Percentiles rank a stretch among this genome's conserved stretches.
Conservation (phyloP, 2,888 invertebrate genomes). For the Eupithecia abbreviata region DNA sequence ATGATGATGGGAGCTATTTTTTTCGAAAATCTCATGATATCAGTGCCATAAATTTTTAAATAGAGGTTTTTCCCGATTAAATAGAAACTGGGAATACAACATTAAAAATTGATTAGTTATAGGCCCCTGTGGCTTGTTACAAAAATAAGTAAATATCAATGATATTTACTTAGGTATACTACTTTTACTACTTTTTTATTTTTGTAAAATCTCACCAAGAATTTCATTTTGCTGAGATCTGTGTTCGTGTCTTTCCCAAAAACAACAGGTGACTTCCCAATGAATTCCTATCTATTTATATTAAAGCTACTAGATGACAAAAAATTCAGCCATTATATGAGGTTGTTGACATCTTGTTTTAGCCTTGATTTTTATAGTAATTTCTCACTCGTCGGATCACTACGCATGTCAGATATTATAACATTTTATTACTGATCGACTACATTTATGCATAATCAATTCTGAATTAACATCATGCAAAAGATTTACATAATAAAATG, state of each 20-base stretch:
- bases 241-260: constrained; percentile 51
- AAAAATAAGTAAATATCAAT: background rate
- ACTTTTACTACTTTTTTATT: background rate
- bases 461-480: background rate
- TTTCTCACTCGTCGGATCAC: constrained; percentile 38
- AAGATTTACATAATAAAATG: background rate
- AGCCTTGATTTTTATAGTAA: constrained; percentile 53
- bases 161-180: background rate
- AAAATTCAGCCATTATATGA: constrained; percentile 46
- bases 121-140: background rate
- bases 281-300: constrained; percentile 55
- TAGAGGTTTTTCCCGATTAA: background rate
- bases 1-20: background rate
- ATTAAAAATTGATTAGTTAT: background rate
- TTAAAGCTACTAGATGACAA: constrained; percentile 46
- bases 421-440: constrained; percentile 8
- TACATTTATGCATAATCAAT: background rate
- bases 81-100: background rate
- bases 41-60: background rate
- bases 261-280: constrained; percentile 53
- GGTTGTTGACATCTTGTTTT: constrained; percentile 53
- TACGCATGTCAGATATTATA: constrained; percentile 7
- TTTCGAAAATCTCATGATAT: background rate
- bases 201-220: constrained; percentile 54
- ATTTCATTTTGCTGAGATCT: constrained; percentile 64